Base-by-base conservation (phyloP, 2,797 vertebrate genomes). In the Etheostoma perlongum region DNA sequence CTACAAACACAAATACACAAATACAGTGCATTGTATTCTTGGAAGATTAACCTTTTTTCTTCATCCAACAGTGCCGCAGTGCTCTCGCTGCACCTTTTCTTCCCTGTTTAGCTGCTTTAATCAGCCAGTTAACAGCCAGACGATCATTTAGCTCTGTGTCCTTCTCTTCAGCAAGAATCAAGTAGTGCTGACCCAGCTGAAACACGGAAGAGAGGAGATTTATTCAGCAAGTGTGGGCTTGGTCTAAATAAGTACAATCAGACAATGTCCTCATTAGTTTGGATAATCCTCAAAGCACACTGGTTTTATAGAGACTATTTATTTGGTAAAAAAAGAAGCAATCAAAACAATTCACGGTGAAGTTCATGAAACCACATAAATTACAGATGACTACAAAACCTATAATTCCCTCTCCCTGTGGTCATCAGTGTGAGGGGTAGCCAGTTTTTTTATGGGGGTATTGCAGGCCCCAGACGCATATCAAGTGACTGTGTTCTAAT, bases 71-170 rank as follows among this genome's bases (percentile, higher is more conserved):
- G 48, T 90, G 94, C 61, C 95, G 96, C 42, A 99, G 82, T 2
- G 94, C 74, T 80, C 92, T 96, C 4, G 97, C 95, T 0, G 98
- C 97, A 70, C 95, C 93, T 72, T 94, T 96, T 67, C 96, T 93
- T 47, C 98, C 98, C 80, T 98, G 98, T 93, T 98, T 99, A 44
- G 97, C 97, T 1, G 97, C 96, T 81, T 96, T 94, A 69, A 97
- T 87, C 62, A 99, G 88, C 98, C 97, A 99, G 53, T 93, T 92
- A 68, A 99, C 96, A 0, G 96, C 98, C 3, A 90, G 92, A 8
- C 69, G 84, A 47, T 93, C 96, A 89, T 99, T 98, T 51, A 93
- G 83, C 16, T 99, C 98, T 66, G 95, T 82, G 2, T 99, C 96
- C 11, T 89, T 90, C 2, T 96, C 90, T 33, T 93, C 85, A 4